Evolutionary conservation across 64 coral and sea anemone genomes (phyloP).

Genomic region (Dendrophyllia cribrosa): DNA sequence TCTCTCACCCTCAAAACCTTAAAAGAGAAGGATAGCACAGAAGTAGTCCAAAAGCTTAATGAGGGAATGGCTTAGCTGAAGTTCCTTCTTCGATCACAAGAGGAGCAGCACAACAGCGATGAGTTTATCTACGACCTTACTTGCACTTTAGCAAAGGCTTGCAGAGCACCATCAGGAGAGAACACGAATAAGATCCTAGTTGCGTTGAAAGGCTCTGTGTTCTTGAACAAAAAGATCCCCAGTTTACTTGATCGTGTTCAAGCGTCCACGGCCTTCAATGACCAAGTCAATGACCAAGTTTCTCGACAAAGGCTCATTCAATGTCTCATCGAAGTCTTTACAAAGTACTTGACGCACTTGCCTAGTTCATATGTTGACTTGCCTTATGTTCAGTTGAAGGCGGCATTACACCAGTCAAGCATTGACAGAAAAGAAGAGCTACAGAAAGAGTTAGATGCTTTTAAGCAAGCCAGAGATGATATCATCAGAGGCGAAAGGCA

Average conservation of each 20-base stretch:
- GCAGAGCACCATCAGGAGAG: not conserved
- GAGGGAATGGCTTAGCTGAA: not conserved
- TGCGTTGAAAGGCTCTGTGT: conserved; percentile 6
- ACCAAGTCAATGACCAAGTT: not conserved
- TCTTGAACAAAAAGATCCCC: conserved; percentile 15
- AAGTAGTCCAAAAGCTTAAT: not conserved
- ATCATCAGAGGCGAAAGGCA: conserved; percentile 65
- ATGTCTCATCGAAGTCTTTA: conserved; percentile 41
- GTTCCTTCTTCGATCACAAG: conserved; percentile 3
- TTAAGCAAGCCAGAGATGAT: conserved; percentile 58
- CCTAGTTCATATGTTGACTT: conserved; percentile 74
- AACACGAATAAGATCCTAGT: conserved; percentile 9
- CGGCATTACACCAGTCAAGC: conserved; percentile 14
- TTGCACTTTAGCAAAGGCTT: not conserved
- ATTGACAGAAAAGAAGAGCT: conserved; percentile 34
- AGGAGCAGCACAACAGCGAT: not conserved
- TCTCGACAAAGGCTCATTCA: conserved; percentile 6
- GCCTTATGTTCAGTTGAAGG: conserved; percentile 60
- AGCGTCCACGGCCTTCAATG: not conserved
- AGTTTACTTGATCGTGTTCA: conserved; percentile 13
- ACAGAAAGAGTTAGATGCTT: conserved; percentile 4
- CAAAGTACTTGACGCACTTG: conserved; percentile 48
- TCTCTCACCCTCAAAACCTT: not conserved
- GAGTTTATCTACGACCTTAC: conserved; percentile 23
- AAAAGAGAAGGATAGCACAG: not conserved